These are phyloP conservation scores for Steinernema carpocapsae DNA, from an alignment of 2,888 invertebrate genomes.

Conservation along the genomic window DNA sequence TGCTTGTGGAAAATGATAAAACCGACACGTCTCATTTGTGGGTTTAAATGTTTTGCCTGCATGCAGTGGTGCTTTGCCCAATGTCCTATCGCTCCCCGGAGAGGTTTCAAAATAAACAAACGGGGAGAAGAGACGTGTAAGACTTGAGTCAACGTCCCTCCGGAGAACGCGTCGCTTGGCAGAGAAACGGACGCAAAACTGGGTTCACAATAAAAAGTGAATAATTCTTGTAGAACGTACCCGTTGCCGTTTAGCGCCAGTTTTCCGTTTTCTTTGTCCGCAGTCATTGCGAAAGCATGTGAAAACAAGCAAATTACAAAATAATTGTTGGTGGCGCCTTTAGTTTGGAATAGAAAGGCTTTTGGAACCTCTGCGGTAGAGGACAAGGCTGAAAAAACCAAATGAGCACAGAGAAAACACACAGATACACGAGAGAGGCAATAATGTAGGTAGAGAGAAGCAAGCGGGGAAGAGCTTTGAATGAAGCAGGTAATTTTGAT, in stretches of 20 bases:
- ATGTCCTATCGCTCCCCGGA: conserved; percentile 24
- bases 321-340: conserved; percentile 12
- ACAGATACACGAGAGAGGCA: neutral
- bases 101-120: conserved; percentile 13
- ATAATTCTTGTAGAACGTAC: conserved; percentile 6
- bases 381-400: no score
- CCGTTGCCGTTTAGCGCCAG: conserved; percentile 28
- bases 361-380: neutral
- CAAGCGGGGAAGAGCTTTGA: conserved; percentile 1
- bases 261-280: conserved; percentile 25
- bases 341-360: conserved; percentile 17
- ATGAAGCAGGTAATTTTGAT: conserved; percentile 32
- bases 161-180: neutral
- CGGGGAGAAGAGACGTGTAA: neutral
- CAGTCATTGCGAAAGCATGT: conserved; percentile 27
- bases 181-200: neutral
- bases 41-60: neutral
- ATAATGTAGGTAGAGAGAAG: neutral
- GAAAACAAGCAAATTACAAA: neutral
- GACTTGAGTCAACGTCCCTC: conserved; percentile 10
- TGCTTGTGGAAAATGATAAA: no score
- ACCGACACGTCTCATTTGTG: neutral
- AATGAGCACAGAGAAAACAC: no score
- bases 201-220: no score
- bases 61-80: neutral